phyloP scores from a whole-genome alignment of 2,888 invertebrate species.

The Brachylomia viminalis region DNA sequence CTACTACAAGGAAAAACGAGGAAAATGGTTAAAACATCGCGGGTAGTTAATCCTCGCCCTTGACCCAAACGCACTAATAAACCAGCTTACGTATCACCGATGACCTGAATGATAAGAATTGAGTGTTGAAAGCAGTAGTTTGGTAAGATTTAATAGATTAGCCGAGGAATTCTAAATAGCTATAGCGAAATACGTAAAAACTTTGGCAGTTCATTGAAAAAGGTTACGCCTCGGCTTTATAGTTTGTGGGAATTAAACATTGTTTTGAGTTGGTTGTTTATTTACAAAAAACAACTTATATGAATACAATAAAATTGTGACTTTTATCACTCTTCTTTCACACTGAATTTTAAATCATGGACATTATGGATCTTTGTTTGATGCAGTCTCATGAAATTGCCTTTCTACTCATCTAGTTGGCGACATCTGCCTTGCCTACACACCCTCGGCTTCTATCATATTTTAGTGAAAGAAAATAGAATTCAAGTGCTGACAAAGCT shows the following conservation, averaged over 20 bases:
- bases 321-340: neutral
- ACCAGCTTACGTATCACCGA: slow-evolving; percentile 61
- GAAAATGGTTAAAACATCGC: slow-evolving; percentile 21
- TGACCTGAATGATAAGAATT: slow-evolving; percentile 66
- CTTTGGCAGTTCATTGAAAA: slow-evolving; percentile 54
- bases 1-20: neutral
- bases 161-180: slow-evolving; percentile 43
- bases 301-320: slow-evolving; percentile 3
- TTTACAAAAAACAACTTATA: slow-evolving; percentile 9
- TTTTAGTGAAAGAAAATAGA: neutral
- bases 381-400: neutral
- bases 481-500: neutral
- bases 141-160: slow-evolving; percentile 59
- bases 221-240: slow-evolving; percentile 34
- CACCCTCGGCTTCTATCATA: neutral
- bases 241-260: slow-evolving; percentile 21
- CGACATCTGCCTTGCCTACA: too few relatives aligned
- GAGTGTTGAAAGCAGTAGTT: slow-evolving; percentile 63
- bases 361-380: neutral
- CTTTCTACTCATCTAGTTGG: neutral
- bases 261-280: slow-evolving; percentile 29
- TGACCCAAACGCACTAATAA: slow-evolving; percentile 53
- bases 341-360: neutral
- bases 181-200: slow-evolving; percentile 37
- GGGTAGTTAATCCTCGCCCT: slow-evolving; percentile 25